Conservation (phyloP, 1,140 invertebrate genomes). For the Frieseomelitta varia region DNA sequence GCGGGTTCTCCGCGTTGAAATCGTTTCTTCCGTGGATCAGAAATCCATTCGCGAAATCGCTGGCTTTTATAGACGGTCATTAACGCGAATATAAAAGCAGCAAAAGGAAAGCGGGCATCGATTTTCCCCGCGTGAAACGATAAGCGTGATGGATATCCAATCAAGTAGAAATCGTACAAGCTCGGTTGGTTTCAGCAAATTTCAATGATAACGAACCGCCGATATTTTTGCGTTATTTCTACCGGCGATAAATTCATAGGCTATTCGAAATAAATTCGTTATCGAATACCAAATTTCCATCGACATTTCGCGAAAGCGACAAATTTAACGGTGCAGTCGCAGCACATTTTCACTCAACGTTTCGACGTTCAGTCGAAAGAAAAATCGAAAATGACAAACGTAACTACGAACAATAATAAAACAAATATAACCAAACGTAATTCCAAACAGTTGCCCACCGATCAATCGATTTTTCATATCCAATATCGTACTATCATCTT, state of each 20-base stretch:
- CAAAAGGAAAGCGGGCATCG: slow-evolving; percentile 12
- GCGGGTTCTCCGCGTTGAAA: not conserved
- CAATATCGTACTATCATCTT: not conserved
- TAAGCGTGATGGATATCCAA: not conserved
- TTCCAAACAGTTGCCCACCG: not conserved
- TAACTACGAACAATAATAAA: not conserved
- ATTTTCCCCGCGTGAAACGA: slow-evolving; percentile 14
- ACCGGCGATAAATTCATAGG: not conserved
- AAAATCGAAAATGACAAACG: slow-evolving; percentile 6
- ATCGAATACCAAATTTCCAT: not conserved
- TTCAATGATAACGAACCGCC: not conserved
- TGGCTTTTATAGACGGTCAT: slow-evolving; percentile 10
- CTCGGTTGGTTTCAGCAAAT: not conserved
- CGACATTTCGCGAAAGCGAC: not conserved
- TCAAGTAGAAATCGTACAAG: not conserved
- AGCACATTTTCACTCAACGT: not conserved
- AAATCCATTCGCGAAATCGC: slow-evolving; percentile 2
- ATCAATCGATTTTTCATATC: not conserved
- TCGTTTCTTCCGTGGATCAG: slow-evolving; percentile 1
- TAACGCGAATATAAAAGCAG: slow-evolving; percentile 12
- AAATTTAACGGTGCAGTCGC: not conserved
- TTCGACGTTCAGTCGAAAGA: not conserved
- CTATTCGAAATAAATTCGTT: not conserved
- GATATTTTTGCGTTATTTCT: not conserved
- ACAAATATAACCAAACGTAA: no score